Percentiles rank a stretch among this genome's conserved stretches.
phyloP scores from a whole-genome alignment of 64 coral and sea anemone species.

The Exaiptasia diaphana region DNA sequence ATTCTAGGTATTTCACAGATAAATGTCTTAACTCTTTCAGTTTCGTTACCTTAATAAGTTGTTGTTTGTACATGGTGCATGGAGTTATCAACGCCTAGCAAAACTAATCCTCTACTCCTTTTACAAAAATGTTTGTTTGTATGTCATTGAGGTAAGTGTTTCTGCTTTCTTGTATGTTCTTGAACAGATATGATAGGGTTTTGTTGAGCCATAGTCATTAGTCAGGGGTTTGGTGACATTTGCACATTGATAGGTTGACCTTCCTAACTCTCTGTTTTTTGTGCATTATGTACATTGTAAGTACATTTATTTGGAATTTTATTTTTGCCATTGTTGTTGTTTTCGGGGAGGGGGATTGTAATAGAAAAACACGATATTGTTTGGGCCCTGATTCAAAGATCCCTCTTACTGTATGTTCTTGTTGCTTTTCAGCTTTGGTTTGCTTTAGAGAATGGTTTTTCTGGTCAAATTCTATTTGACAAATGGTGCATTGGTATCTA shows the following conservation, averaged over 20 bases:
- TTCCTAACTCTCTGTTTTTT: too few species aligned
- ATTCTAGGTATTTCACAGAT: too few species aligned
- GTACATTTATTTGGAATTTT: too few species aligned
- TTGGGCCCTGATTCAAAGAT: neutral
- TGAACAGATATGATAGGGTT: neutral
- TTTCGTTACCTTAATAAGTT: constrained; percentile 97
- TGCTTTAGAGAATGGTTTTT: constrained; percentile 95
- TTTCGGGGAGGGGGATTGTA: too few species aligned
- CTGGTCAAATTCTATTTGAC: constrained; percentile 98
- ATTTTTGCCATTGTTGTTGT: too few species aligned
- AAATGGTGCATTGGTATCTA: constrained; percentile 99
- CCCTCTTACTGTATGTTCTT: neutral
- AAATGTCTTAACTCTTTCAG: too few species aligned
- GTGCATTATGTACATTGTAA: too few species aligned
- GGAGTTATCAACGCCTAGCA: constrained; percentile 92
- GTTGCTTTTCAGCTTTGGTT: constrained; percentile 86
- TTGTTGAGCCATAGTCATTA: too few species aligned
- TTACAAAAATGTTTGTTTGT: constrained; percentile 98
- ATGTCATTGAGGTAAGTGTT: constrained; percentile 93
- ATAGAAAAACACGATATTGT: too few species aligned
- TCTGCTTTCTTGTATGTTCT: neutral
- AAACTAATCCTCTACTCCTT: constrained; percentile 98
- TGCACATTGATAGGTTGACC: too few species aligned
- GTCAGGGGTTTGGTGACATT: too few species aligned
- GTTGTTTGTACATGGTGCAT: constrained; percentile 90